Evolutionary conservation across 2,888 invertebrate species (phyloP).

Genomic region (Lasioglossum pauxillum): DNA sequence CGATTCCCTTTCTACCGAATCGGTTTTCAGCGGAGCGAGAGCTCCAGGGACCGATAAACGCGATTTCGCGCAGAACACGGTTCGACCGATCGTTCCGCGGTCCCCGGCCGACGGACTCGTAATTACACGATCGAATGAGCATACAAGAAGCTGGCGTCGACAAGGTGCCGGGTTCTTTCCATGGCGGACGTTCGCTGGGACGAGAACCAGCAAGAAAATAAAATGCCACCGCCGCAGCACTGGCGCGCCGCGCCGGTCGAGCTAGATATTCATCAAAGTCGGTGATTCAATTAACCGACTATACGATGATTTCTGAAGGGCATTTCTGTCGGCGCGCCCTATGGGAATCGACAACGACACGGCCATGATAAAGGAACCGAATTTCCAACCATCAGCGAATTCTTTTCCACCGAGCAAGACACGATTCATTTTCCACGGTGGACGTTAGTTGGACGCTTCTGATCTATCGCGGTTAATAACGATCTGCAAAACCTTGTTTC

Average conservation of each 20-base stretch:
- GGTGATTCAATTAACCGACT: constrained; percentile 74
- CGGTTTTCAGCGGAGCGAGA: constrained; percentile 1
- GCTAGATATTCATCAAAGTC: constrained; percentile 78
- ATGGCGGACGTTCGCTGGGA: not conserved
- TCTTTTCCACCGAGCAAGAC: not conserved
- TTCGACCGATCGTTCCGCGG: constrained; percentile 37
- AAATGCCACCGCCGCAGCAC: constrained; percentile 50
- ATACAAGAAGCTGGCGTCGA: constrained; percentile 62
- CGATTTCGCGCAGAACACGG: constrained; percentile 39
- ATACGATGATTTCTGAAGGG: constrained; percentile 68
- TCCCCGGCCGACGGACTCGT: constrained; percentile 44
- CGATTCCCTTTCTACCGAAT: not conserved
- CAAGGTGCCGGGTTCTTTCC: constrained; percentile 47
- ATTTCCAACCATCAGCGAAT: constrained; percentile 10
- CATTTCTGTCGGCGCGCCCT: constrained; percentile 42
- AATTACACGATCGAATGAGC: constrained; percentile 70
- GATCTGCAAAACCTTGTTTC: not conserved
- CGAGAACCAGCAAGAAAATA: constrained; percentile 60
- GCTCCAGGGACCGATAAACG: constrained; percentile 20
- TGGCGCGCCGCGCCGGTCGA: constrained; percentile 49
- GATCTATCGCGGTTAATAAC: not conserved
- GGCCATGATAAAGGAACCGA: constrained; percentile 23
- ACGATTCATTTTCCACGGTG: not conserved
- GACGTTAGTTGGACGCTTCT: not conserved
- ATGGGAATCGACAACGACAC: constrained; percentile 26